These are phyloP conservation scores for Cheirogaleus medius DNA, from an alignment of 2,113 vertebrate genomes.

Conservation along the genomic window DNA sequence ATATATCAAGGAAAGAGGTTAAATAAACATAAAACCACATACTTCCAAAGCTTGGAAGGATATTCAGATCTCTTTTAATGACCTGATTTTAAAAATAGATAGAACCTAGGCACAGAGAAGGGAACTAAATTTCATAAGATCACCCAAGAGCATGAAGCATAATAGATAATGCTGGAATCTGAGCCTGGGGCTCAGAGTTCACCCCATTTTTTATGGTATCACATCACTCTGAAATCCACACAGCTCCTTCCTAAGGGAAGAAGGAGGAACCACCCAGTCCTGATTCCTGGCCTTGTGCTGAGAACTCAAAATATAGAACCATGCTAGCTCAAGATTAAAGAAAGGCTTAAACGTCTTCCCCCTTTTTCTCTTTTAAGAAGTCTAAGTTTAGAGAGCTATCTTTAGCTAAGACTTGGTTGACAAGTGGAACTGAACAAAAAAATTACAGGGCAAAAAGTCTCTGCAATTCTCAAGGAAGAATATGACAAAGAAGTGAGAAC, in stretches of 20 bases:
- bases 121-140: neutral
- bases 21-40: neutral
- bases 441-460: conserved; percentile 21
- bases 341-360: neutral
- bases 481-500: neutral
- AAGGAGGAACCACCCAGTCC: neutral
- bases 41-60: neutral
- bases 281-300: neutral
- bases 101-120: neutral
- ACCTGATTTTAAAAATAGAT: neutral
- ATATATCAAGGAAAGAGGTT: neutral
- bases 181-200: neutral
- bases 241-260: neutral
- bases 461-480: neutral
- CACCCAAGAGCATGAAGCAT: too few species aligned
- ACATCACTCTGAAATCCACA: neutral
- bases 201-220: neutral
- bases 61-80: neutral
- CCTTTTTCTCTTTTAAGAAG: neutral
- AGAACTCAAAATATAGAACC: conserved; percentile 8
- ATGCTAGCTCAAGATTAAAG: neutral
- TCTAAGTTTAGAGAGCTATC: conserved; percentile 46
- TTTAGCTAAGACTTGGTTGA: conserved; percentile 35
- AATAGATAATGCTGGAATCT: neutral
- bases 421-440: conserved; percentile 38